phyloP scores from a whole-genome alignment of 2,113 vertebrate species.

The Halichoeres trimaculatus region DNA sequence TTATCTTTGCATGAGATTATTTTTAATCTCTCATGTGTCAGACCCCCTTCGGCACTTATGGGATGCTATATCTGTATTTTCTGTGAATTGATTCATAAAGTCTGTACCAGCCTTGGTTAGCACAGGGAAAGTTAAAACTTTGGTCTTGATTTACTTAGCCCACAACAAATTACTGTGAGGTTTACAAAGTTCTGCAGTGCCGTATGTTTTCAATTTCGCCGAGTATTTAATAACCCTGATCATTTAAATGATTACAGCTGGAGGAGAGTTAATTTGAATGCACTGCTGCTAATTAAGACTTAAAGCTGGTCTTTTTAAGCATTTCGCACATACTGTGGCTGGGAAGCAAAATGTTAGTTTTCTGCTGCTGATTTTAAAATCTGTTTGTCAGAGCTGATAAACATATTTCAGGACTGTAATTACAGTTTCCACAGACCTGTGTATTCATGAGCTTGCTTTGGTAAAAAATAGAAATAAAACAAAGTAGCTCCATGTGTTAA shows the following conservation, averaged over 20 bases:
- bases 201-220: constrained; percentile 34
- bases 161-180: constrained; percentile 21
- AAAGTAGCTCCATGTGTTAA: no score
- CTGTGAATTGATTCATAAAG: background rate
- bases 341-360: background rate
- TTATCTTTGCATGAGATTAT: background rate
- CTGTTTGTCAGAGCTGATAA: background rate
- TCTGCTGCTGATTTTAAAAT: background rate
- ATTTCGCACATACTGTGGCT: background rate
- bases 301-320: constrained; percentile 28
- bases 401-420: background rate
- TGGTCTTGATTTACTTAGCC: background rate
- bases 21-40: constrained; percentile 12
- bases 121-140: background rate
- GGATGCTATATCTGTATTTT: background rate
- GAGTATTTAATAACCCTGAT: constrained; percentile 41
- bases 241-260: constrained; percentile 50
- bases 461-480: no score
- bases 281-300: constrained; percentile 40
- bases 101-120: background rate
- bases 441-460: no score
- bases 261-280: constrained; percentile 25
- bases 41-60: background rate
- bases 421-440: background rate
- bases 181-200: constrained; percentile 1